A percentile compares a stretch with the other conserved stretches of the same genome.
Conservation (phyloP, 2,888 invertebrate genomes). For the Epinotia ramella region DNA sequence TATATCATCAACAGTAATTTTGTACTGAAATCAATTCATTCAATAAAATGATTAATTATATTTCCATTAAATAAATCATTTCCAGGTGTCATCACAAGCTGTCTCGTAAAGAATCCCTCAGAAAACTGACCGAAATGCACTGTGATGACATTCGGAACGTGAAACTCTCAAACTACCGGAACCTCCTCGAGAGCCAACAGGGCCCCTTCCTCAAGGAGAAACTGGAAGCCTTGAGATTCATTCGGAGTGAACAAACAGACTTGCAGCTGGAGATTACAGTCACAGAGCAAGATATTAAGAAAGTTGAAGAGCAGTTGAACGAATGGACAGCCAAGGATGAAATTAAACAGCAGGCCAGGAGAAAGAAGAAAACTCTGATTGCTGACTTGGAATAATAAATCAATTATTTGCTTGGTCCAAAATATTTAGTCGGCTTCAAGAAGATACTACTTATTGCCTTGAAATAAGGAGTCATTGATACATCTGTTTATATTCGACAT, state of each 20-base stretch:
- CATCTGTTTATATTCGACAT: too few relatives aligned
- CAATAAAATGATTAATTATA: too few relatives aligned
- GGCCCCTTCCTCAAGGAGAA: constrained; percentile 90
- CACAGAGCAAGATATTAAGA: constrained; percentile 87
- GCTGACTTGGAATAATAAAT: constrained; percentile 55
- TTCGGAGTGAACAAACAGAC: constrained; percentile 90
- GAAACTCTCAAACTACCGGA: constrained; percentile 87
- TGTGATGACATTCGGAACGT: constrained; percentile 88
- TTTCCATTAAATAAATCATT: constrained; percentile 43
- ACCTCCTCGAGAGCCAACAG: constrained; percentile 89
- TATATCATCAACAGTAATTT: too few relatives aligned
- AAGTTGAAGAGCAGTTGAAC: constrained; percentile 83
- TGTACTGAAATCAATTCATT: too few relatives aligned
- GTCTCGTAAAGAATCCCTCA: constrained; percentile 90
- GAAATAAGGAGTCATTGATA: too few relatives aligned
- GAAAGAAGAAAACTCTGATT: constrained; percentile 70
- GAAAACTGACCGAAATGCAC: constrained; percentile 88
- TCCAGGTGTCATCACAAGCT: constrained; percentile 83
- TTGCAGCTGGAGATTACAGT: constrained; percentile 88
- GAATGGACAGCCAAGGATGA: constrained; percentile 77
- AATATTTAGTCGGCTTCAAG: background rate
- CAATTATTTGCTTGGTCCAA: background rate
- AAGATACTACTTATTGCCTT: too few relatives aligned
- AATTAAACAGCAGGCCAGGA: constrained; percentile 71
- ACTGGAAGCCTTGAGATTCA: constrained; percentile 88